A percentile compares a stretch with the other conserved stretches of the same genome.
Evolutionary conservation across 2,797 vertebrate species (phyloP).

Genomic region (Leuciscus waleckii): DNA sequence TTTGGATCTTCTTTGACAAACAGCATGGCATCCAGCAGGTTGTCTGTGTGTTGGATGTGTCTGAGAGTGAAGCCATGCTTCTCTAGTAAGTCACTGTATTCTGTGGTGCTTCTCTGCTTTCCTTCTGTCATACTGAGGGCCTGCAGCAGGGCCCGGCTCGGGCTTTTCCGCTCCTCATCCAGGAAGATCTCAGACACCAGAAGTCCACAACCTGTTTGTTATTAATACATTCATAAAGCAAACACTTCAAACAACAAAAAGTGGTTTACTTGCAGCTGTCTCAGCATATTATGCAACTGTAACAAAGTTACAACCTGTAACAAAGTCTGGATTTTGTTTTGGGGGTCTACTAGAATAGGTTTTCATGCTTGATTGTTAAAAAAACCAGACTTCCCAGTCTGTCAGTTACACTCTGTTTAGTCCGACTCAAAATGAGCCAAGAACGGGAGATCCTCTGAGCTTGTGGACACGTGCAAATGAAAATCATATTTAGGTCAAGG

Average conservation of each 20-base stretch:
- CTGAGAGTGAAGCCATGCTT: slow-evolving; percentile 77
- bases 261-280: neutral
- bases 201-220: slow-evolving; percentile 77
- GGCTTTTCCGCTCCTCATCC: slow-evolving; percentile 76
- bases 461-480: neutral
- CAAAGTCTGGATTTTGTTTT: neutral
- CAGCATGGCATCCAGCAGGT: slow-evolving; percentile 81
- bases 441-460: no score
- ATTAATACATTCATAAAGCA: slow-evolving; percentile 28
- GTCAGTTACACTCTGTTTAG: no score
- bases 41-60: slow-evolving; percentile 73
- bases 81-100: slow-evolving; percentile 79
- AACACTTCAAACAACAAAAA: slow-evolving; percentile 1
- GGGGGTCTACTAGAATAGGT: no score
- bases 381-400: no score
- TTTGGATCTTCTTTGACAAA: slow-evolving; percentile 71
- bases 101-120: slow-evolving; percentile 77
- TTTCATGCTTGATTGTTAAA: no score
- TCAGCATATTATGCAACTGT: no score
- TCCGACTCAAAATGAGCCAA: no score
- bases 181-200: slow-evolving; percentile 84
- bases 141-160: slow-evolving; percentile 78
- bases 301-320: no score
- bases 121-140: slow-evolving; percentile 84
- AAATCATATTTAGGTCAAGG: neutral